A percentile compares a stretch with the other conserved stretches of the same genome.
These are phyloP conservation scores for Eudemis profundana DNA, from an alignment of 2,888 invertebrate species.

Conservation along the genomic window DNA sequence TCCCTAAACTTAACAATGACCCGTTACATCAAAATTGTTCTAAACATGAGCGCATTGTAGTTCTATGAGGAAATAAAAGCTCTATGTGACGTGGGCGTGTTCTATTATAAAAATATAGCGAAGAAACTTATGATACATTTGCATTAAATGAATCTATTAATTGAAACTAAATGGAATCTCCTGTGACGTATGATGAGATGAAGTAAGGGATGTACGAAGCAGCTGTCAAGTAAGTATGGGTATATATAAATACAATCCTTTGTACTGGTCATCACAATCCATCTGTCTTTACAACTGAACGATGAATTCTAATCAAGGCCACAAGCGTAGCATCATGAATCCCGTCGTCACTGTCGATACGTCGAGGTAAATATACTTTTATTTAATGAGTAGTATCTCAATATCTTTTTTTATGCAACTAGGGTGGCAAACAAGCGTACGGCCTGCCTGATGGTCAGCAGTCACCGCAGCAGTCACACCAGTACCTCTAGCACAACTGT, in stretches of 20 bases:
- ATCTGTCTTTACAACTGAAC: neutral
- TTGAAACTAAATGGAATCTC: slow-evolving; percentile 17
- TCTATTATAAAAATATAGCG: no score
- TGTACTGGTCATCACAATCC: neutral
- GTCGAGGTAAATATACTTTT: neutral
- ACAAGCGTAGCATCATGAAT: neutral
- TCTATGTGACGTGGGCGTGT: no score
- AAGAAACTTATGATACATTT: neutral
- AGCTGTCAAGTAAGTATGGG: neutral
- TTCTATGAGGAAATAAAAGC: no score
- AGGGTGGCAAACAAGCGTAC: no score
- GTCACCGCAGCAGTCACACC: no score
- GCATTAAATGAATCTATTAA: neutral
- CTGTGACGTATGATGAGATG: neutral
- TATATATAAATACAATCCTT: neutral
- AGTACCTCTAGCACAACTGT: no score
- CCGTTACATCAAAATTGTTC: neutral
- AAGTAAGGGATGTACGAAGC: neutral
- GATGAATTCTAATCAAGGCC: neutral
- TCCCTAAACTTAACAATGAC: neutral
- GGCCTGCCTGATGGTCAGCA: no score
- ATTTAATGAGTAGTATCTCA: neutral
- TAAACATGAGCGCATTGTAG: neutral
- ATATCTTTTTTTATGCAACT: no score
- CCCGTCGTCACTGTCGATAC: neutral